Percentiles rank a stretch among this genome's conserved stretches.
These are phyloP conservation scores for Tipula helvola DNA, from an alignment of 2,888 invertebrate species.

Conservation along the genomic window DNA sequence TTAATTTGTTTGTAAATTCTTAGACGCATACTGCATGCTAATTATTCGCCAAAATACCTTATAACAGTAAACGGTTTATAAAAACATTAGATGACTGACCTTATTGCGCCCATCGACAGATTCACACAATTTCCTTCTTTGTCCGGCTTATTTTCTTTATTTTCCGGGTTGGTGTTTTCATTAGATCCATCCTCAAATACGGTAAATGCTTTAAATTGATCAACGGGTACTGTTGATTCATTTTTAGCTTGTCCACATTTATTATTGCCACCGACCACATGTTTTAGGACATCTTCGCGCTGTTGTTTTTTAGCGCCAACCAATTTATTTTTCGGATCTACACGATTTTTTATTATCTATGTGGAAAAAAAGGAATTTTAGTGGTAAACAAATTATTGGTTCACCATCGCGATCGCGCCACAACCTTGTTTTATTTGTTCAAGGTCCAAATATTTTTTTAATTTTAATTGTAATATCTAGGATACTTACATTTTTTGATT, in stretches of 20 bases:
- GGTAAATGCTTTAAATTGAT: constrained; percentile 63
- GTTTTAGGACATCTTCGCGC: background rate
- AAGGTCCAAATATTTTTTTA: background rate
- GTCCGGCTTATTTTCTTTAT: constrained; percentile 26
- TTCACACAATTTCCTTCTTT: constrained; percentile 10
- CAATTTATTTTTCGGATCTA: background rate
- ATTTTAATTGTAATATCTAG: background rate
- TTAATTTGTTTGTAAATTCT: background rate
- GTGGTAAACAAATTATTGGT: background rate
- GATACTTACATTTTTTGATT: background rate
- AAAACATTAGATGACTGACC: constrained; percentile 9
- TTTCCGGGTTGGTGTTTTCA: constrained; percentile 22
- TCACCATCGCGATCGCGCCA: background rate
- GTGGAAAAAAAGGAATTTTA: background rate
- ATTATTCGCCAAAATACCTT: background rate
- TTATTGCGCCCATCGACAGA: constrained; percentile 15
- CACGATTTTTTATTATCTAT: background rate
- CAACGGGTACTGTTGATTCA: constrained; percentile 40
- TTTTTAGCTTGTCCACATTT: background rate
- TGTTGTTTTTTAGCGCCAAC: background rate
- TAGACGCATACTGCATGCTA: background rate
- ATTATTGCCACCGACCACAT: background rate
- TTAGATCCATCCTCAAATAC: constrained; percentile 54
- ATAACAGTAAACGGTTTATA: background rate
- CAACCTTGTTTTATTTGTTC: background rate